phyloP scores from a whole-genome alignment of 2,797 vertebrate genomes.

The Falco cherrug region DNA sequence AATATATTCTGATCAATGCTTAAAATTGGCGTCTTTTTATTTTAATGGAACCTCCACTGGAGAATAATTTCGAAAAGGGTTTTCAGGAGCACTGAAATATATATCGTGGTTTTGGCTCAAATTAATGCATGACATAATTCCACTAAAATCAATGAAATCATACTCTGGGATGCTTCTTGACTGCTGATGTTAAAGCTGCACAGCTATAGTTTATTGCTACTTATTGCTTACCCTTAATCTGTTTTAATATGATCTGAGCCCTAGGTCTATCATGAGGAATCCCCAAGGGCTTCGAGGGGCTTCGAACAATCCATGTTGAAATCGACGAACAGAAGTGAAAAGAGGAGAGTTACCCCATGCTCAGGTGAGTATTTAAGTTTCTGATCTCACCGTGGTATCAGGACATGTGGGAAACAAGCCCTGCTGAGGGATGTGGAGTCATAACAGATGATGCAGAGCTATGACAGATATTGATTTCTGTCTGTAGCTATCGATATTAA shows the following conservation, averaged over 20 bases:
- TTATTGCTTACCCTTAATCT: not conserved
- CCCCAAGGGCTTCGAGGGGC: not conserved
- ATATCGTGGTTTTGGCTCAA: not conserved
- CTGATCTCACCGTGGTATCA: not conserved
- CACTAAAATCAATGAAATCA: constrained; percentile 30
- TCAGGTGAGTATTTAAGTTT: not conserved
- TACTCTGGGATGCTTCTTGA: not conserved
- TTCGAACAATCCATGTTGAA: not conserved
- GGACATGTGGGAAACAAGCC: not conserved
- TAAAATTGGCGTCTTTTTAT: not conserved
- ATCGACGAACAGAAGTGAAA: not conserved
- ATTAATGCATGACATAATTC: constrained; percentile 34
- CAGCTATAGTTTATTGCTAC: not conserved
- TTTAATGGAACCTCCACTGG: not conserved
- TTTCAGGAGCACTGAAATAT: not conserved
- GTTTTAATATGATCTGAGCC: not conserved
- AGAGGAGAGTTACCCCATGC: not conserved
- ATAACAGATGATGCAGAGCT: not conserved
- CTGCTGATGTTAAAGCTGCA: not conserved
- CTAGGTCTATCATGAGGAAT: not conserved
- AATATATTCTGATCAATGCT: not conserved
- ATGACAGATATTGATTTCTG: not conserved
- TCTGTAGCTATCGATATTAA: not conserved
- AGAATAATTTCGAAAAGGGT: not conserved
- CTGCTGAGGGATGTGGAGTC: not conserved